Evolutionary conservation across 2,113 vertebrate genomes (phyloP), one percentile per base, ranked within the genome.

Genomic region (Bombycilla garrulus): DNA sequence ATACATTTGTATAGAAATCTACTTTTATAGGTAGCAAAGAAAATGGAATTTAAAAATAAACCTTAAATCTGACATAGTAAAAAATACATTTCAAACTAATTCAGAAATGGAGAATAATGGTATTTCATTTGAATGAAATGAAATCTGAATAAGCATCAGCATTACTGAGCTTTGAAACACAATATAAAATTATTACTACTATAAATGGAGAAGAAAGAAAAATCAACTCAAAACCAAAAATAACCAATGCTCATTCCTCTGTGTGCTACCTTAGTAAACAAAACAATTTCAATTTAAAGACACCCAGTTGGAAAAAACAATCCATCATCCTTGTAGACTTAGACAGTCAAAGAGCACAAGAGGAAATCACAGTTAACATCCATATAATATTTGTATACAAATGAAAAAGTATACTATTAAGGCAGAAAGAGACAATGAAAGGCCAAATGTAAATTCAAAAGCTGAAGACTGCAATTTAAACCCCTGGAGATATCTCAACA

Each of bases 401-500:
- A 74, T 78, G 36, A 61, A 96, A 82, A 96, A 65, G 5, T 86
- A 31, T 64, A 88, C 83, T 88, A 57, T 90, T 83, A 92, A 83
- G 48, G 81, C 36, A 88, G 48, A 92, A 81, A 76, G 44, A 96
- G 86, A 91, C 92, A 92, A 12, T 81, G 86, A 69, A 93, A 92
- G 86, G 57, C 82, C 86, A 94, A 65, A 92, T 92, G 88, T 84
- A 97, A 95, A 90, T 92, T 88, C 19, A 90, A 80, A 94, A 86
- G 48, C 44, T 54, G 71, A 80, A 70, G 61, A 87, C 73, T 88
- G 73, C 47, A 83, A 51, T 93, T 92, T 81, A 96, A 92, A 51
- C 9, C 94, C 94, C 92, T 44, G 42, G 94, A 96, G 95, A 92
- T 54, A 56, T 11, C 38, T 53, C 35, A 24, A 88, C 62, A 86